phyloP scores from a whole-genome alignment of 2,797 vertebrate genomes.

The Anguilla pacifica region DNA sequence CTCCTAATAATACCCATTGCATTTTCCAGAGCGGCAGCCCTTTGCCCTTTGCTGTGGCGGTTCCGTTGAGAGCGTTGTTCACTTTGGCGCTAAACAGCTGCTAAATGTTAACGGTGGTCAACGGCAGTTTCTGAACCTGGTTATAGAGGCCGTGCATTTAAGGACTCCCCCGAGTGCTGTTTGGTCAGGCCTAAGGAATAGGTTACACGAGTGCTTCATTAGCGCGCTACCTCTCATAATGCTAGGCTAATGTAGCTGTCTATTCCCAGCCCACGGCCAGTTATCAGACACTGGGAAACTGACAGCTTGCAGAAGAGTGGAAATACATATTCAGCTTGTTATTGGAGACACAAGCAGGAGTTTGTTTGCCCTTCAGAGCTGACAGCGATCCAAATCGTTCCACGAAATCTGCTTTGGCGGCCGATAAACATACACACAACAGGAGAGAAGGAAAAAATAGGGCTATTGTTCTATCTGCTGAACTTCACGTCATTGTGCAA shows the following conservation, averaged over 20 bases:
- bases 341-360: background rate
- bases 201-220: slow-evolving; percentile 40
- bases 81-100: slow-evolving; percentile 54
- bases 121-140: slow-evolving; percentile 40
- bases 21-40: background rate
- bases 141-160: slow-evolving; percentile 33
- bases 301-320: background rate
- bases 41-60: slow-evolving; percentile 31
- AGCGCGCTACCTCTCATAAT: slow-evolving; percentile 32
- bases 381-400: background rate
- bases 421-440: background rate
- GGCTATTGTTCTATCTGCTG: background rate
- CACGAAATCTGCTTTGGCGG: background rate
- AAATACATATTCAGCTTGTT: background rate
- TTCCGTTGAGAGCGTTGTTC: slow-evolving; percentile 44
- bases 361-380: slow-evolving; percentile 1
- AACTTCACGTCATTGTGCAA: background rate
- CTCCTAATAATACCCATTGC: background rate
- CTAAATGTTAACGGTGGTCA: slow-evolving; percentile 43
- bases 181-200: slow-evolving; percentile 49
- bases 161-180: slow-evolving; percentile 40
- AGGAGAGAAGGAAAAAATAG: background rate
- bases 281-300: background rate
- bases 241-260: slow-evolving; percentile 33
- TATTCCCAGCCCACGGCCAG: slow-evolving; percentile 2